These are phyloP conservation scores for Tolmerus cingulatus DNA, from an alignment of 2,888 invertebrate species.

Conservation along the genomic window DNA sequence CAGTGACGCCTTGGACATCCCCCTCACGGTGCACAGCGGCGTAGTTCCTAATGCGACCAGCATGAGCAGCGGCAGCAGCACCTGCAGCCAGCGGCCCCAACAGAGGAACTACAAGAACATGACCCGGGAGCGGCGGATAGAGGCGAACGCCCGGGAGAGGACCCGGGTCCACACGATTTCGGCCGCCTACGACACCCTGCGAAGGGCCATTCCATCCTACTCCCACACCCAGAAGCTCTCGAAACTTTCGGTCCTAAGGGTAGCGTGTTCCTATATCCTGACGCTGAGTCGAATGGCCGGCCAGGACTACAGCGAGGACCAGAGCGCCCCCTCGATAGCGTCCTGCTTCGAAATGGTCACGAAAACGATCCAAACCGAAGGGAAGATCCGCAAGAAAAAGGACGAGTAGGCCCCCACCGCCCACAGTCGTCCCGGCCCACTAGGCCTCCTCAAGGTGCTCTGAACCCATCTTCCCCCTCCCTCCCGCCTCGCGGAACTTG, in stretches of 20 bases:
- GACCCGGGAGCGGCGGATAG: constrained; percentile 90
- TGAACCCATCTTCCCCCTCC: not conserved
- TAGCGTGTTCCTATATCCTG: constrained; percentile 92
- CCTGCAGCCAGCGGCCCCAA: constrained; percentile 64
- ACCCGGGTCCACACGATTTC: constrained; percentile 95
- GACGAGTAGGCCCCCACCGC: constrained; percentile 67
- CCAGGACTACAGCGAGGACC: constrained; percentile 71
- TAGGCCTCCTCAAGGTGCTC: constrained; percentile 4
- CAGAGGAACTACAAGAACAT: constrained; percentile 94
- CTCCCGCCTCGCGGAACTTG: not conserved
- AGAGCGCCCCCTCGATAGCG: constrained; percentile 70
- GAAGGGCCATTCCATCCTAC: constrained; percentile 86
- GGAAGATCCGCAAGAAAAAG: constrained; percentile 85
- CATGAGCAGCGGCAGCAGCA: constrained; percentile 47
- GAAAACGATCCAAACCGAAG: constrained; percentile 91
- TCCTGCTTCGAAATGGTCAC: constrained; percentile 88
- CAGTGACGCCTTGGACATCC: constrained; percentile 21
- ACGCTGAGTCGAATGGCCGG: constrained; percentile 82
- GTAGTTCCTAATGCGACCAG: constrained; percentile 38
- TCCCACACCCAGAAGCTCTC: constrained; percentile 93
- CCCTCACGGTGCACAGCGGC: constrained; percentile 29
- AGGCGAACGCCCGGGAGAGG: constrained; percentile 92
- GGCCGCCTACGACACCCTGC: constrained; percentile 90
- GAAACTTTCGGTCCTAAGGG: constrained; percentile 89
- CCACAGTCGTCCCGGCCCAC: not conserved